These are phyloP conservation scores for Ageneiosus marmoratus DNA, from an alignment of 2,113 vertebrate genomes.

Conservation along the genomic window DNA sequence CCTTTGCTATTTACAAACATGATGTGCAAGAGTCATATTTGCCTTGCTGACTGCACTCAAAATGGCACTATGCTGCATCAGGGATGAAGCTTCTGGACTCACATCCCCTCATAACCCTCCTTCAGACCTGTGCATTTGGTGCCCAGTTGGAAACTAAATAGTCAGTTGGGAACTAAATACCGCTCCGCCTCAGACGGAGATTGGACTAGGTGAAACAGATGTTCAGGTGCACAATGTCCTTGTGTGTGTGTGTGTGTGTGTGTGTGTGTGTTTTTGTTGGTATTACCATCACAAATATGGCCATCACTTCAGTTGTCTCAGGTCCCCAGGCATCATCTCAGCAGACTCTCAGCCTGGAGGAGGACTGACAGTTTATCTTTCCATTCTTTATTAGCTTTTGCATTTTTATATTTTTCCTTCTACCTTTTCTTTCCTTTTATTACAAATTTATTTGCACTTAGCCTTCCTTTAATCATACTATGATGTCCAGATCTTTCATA, in stretches of 20 bases:
- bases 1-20: no score
- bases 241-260: background rate
- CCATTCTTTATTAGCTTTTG: background rate
- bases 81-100: conserved; percentile 90
- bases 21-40: no score
- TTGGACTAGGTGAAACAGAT: conserved; percentile 11
- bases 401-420: background rate
- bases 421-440: background rate
- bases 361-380: conserved; percentile 84
- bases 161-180: background rate
- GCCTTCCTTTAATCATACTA: conserved; percentile 76
- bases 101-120: conserved; percentile 89
- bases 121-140: conserved; percentile 90
- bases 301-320: conserved; percentile 91
- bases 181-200: background rate
- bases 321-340: conserved; percentile 93
- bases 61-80: no score
- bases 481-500: conserved; percentile 89
- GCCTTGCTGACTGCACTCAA: no score
- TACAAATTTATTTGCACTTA: background rate
- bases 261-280: conserved; percentile 61
- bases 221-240: conserved; percentile 9
- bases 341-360: conserved; percentile 89
- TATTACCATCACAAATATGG: conserved; percentile 91
- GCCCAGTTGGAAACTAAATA: no score